Conservation (phyloP, 1,140 invertebrate species). For the Glomeris maerens region DNA sequence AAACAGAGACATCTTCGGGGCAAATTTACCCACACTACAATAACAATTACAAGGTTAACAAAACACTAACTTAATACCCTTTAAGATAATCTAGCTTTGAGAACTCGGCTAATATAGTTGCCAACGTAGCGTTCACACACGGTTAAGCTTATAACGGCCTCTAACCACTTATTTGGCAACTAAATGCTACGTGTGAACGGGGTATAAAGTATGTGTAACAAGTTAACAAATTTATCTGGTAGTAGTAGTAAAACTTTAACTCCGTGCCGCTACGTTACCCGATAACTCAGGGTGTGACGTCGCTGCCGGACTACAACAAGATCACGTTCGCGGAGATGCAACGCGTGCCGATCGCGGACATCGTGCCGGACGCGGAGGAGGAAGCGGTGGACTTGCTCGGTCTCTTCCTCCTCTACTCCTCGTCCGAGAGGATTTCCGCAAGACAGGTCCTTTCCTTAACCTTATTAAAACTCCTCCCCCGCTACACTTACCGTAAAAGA, state of each 20-base stretch:
- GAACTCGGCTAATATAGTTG: too few species aligned
- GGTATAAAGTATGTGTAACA: too few species aligned
- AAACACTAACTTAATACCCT: neutral
- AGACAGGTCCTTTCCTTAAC: constrained; percentile 44
- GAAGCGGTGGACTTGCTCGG: constrained; percentile 59
- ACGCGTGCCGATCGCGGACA: constrained; percentile 48
- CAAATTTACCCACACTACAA: neutral
- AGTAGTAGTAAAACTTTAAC: neutral
- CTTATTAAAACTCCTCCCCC: constrained; percentile 2
- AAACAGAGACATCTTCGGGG: neutral
- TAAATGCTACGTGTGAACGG: too few species aligned
- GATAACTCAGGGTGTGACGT: constrained; percentile 19
- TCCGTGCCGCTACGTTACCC: constrained; percentile 3
- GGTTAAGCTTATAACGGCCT: neutral
- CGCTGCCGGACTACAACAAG: constrained; percentile 92
- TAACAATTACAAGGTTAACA: neutral
- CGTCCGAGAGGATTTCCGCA: constrained; percentile 61
- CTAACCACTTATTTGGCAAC: neutral
- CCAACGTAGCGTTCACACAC: too few species aligned
- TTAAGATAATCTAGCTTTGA: too few species aligned
- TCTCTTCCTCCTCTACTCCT: constrained; percentile 66
- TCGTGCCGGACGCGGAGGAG: constrained; percentile 51
- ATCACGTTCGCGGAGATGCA: constrained; percentile 70
- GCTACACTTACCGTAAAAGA: neutral
- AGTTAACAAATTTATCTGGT: too few species aligned